Evolutionary conservation across 30 jellyfish, hydroid and myxozoan species (phyloP).

Genomic region (Aurelia aurita): DNA sequence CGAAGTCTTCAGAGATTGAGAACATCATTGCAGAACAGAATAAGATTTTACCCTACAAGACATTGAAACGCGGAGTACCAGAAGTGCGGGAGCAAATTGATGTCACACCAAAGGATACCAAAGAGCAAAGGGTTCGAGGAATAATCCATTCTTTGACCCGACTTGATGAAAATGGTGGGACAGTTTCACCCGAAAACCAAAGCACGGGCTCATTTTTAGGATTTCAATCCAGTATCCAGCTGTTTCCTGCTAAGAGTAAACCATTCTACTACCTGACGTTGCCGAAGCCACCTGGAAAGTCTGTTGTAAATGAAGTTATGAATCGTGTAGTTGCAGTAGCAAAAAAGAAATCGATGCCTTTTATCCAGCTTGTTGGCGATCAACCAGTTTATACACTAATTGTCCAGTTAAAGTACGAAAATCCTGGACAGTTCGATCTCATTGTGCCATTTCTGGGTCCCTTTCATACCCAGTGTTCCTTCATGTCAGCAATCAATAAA

Average conservation of each 20-base stretch:
- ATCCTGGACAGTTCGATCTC: constrained; percentile 28
- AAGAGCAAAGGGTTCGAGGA: constrained; percentile 38
- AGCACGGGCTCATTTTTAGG: constrained; percentile 38
- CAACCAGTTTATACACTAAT: constrained; percentile 45
- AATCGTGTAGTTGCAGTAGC: constrained; percentile 13
- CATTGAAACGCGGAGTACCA: constrained; percentile 46
- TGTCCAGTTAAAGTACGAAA: constrained; percentile 33
- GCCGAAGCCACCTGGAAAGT: constrained; percentile 36
- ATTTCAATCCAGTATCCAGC: constrained; percentile 32
- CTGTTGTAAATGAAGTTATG: constrained; percentile 39
- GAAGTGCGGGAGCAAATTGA: constrained; percentile 24
- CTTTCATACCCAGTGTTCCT: constrained; percentile 39
- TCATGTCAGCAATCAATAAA: constrained; percentile 35
- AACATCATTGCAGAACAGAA: constrained; percentile 45
- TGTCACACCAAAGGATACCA: constrained; percentile 45
- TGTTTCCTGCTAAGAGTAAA: constrained; percentile 27
- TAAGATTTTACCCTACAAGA: constrained; percentile 25
- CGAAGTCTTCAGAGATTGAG: constrained; percentile 50
- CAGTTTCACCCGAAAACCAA: constrained; percentile 47
- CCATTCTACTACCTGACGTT: constrained; percentile 38
- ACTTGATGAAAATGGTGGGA: constrained; percentile 26
- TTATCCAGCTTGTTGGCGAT: constrained; percentile 47
- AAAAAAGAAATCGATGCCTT: constrained; percentile 20
- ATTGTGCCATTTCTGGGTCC: constrained; percentile 44
- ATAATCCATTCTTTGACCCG: constrained; percentile 50